Evolutionary conservation across 1,140 invertebrate species (phyloP), one percentile per base, ranked within the genome.

Genomic region (Drosophila mojavensis): DNA sequence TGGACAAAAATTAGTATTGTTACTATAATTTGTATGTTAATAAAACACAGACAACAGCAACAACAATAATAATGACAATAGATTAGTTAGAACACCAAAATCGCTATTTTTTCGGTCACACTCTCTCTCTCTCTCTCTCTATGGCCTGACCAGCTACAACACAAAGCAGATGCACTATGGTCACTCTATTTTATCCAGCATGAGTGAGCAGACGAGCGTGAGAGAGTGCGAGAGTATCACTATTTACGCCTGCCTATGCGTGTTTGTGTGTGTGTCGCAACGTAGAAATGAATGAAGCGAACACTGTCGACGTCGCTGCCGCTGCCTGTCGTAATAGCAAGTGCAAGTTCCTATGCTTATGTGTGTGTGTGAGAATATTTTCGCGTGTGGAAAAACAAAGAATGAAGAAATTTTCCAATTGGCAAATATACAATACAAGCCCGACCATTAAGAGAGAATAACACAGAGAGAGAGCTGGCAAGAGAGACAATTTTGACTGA

Each of bases 361-460:
- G 65, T 68, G 74, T 62, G 71, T 80, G 63, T 47, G 63, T 53
- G 60, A 75, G 67, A 70, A 70, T 70, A 70, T 75, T 71, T 71
- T 75, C 55, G 54, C 67, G 41, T 64, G 45, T 53, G 53, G 73
- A 65, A 75, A 75, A 75, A 75, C 67, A 71, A 85, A 75, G 71
- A 72, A 76, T 65, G 63, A 86, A 73, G 63, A 89, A 86, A 83
- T 75, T 86, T 86, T 89, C 83, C 83, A 89, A 86, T 86, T 86
- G 83, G 76, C 84, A 64, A 70, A 61, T 55, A 70, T 39, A 75
- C 58, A 75, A 68, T 48, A 74, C 61, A 45, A 74, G 50, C 30
- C 26, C 54, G 36, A 50, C 13, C 20, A 60, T 20, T 4, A 6
- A 67, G 41, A 33, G 30, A 28, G 53, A 48, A 50, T 17, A 13